Evolutionary conservation across 2,888 invertebrate species (phyloP).

Genomic region (Parnassius mnemosyne): DNA sequence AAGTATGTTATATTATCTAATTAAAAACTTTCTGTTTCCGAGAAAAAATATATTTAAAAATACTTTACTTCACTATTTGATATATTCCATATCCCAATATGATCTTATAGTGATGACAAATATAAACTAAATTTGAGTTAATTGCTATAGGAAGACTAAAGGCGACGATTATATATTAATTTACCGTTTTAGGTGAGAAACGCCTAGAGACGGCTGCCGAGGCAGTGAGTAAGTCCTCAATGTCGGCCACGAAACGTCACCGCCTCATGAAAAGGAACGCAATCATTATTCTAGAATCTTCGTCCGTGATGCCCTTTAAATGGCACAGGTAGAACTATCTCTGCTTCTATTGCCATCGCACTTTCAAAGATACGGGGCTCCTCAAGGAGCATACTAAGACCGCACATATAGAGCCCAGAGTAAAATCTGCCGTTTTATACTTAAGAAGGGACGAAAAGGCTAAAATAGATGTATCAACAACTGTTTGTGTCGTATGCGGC

Average conservation of each 20-base stretch:
- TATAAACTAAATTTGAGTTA: too few relatives aligned
- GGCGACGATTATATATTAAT: conserved; percentile 33
- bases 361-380: conserved; percentile 48
- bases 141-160: neutral
- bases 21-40: too few relatives aligned
- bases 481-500: conserved; percentile 51
- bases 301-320: conserved; percentile 64
- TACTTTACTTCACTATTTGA: too few relatives aligned
- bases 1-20: too few relatives aligned
- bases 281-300: conserved; percentile 55
- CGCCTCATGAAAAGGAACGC: conserved; percentile 66
- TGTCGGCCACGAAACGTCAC: conserved; percentile 64
- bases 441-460: conserved; percentile 65
- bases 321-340: conserved; percentile 70
- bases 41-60: too few relatives aligned
- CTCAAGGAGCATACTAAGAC: conserved; percentile 64
- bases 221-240: conserved; percentile 49
- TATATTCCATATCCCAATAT: too few relatives aligned
- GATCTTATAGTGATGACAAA: too few relatives aligned
- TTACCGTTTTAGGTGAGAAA: conserved; percentile 65
- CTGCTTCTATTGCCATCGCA: conserved; percentile 68
- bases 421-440: conserved; percentile 60
- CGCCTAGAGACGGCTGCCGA: conserved; percentile 36
- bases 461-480: conserved; percentile 59
- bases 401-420: conserved; percentile 50